These are phyloP conservation scores for Fragum whitleyi DNA, from an alignment of 2,888 invertebrate genomes.

Conservation along the genomic window DNA sequence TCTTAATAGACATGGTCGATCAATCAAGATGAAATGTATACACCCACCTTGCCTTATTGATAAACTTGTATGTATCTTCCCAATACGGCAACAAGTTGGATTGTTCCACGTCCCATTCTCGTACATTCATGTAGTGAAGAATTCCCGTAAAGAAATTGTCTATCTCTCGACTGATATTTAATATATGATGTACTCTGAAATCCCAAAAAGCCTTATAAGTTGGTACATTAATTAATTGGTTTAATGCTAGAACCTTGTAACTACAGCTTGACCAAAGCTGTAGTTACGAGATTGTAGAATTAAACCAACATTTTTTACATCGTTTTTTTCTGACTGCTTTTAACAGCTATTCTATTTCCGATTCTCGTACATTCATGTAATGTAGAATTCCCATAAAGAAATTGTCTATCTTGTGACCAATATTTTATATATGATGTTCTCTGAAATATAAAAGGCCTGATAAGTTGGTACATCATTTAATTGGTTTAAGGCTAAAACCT, in stretches of 20 bases:
- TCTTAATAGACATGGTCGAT: too few relatives aligned
- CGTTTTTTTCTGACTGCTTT: too few relatives aligned
- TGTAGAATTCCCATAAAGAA: constrained; percentile 99
- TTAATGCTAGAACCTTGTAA: too few relatives aligned
- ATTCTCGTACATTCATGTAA: constrained; percentile 97
- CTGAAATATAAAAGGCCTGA: too few relatives aligned
- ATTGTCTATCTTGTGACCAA: constrained; percentile 99
- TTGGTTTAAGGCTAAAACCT: too few relatives aligned
- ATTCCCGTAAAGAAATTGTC: constrained; percentile 99
- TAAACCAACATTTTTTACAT: too few relatives aligned
- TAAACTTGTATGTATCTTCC: constrained; percentile 99
- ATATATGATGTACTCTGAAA: constrained; percentile 95
- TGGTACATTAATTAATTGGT: background rate
- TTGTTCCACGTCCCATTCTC: constrained; percentile 98
- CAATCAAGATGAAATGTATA: too few relatives aligned
- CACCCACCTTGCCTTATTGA: constrained; percentile 91
- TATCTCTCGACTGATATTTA: constrained; percentile 99
- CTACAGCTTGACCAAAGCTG: too few relatives aligned
- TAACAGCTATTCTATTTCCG: constrained; percentile 99
- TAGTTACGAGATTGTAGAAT: too few relatives aligned
- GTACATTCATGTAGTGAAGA: constrained; percentile 97
- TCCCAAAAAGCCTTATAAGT: too few relatives aligned
- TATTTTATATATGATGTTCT: constrained; percentile 97
- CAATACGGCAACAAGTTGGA: constrained; percentile 98
- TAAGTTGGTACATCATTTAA: background rate